Percentiles rank a stretch among this genome's conserved stretches.
Evolutionary conservation across 2,888 invertebrate species (phyloP).

Genomic region (Ecliptopera silaceata): DNA sequence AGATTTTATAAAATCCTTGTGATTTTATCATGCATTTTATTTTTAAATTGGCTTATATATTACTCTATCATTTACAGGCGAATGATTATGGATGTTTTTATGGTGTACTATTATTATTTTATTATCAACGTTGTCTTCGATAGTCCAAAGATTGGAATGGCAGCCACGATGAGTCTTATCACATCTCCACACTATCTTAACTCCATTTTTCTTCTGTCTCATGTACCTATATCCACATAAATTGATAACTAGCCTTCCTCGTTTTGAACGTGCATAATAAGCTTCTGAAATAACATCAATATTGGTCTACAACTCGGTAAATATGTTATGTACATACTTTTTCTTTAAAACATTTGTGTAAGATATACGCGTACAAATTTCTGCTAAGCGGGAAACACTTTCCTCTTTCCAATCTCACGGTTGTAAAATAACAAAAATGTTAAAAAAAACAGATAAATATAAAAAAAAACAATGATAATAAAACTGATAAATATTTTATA

Average conservation of each 20-base stretch:
- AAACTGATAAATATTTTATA: too few relatives aligned
- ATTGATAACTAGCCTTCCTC: not conserved
- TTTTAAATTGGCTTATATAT: too few relatives aligned
- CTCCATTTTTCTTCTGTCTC: not conserved
- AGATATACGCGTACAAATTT: too few relatives aligned
- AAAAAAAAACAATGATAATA: too few relatives aligned
- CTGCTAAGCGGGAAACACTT: too few relatives aligned
- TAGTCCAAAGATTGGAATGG: slow-evolving; percentile 7
- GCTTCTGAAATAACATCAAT: slow-evolving; percentile 5
- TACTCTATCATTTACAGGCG: not conserved
- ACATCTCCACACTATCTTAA: slow-evolving; percentile 16
- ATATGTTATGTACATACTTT: too few relatives aligned
- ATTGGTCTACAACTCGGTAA: not conserved
- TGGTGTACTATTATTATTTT: slow-evolving; percentile 2
- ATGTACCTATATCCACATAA: slow-evolving; percentile 6
- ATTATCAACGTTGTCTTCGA: not conserved
- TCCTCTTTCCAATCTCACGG: too few relatives aligned
- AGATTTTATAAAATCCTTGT: too few relatives aligned
- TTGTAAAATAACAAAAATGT: too few relatives aligned
- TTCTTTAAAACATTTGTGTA: too few relatives aligned
- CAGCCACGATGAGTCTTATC: not conserved
- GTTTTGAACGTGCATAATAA: not conserved
- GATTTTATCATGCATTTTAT: too few relatives aligned
- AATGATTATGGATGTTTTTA: slow-evolving; percentile 15
- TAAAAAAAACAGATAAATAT: too few relatives aligned